Evolutionary conservation across 2,888 invertebrate genomes (phyloP).

Genomic region (Pseudococcus jackbeardsleyi): DNA sequence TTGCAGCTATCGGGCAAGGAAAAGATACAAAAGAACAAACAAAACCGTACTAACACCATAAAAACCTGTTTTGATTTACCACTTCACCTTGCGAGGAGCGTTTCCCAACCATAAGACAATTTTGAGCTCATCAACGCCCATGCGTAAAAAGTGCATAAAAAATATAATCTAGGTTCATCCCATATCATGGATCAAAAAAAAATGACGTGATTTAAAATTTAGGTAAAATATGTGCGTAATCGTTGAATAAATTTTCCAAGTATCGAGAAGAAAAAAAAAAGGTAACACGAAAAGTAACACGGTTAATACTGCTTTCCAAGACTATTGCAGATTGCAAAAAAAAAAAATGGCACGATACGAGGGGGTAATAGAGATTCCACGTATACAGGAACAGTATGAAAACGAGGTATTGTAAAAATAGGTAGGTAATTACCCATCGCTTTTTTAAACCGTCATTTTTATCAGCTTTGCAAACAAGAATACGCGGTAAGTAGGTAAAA

Average conservation of each 20-base stretch:
- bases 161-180: not conserved
- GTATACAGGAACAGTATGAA: not conserved
- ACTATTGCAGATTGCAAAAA: constrained; percentile 6
- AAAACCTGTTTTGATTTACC: constrained; percentile 35
- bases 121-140: constrained; percentile 6
- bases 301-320: not conserved
- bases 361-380: constrained; percentile 20
- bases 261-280: not conserved
- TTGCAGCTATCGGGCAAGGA: constrained; percentile 51
- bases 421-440: not conserved
- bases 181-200: not conserved
- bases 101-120: constrained; percentile 43
- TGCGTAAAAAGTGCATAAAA: not conserved
- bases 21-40: constrained; percentile 46
- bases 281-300: not conserved
- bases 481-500: constrained; percentile 2
- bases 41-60: constrained; percentile 21
- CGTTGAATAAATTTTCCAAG: not conserved
- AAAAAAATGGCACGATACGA: constrained; percentile 25
- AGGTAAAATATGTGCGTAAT: constrained; percentile 18
- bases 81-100: constrained; percentile 46
- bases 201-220: not conserved
- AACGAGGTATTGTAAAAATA: not conserved
- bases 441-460: not conserved
- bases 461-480: not conserved